Conservation (phyloP, 2,888 invertebrate genomes). For the Hirtodrosophila trivittata region DNA sequence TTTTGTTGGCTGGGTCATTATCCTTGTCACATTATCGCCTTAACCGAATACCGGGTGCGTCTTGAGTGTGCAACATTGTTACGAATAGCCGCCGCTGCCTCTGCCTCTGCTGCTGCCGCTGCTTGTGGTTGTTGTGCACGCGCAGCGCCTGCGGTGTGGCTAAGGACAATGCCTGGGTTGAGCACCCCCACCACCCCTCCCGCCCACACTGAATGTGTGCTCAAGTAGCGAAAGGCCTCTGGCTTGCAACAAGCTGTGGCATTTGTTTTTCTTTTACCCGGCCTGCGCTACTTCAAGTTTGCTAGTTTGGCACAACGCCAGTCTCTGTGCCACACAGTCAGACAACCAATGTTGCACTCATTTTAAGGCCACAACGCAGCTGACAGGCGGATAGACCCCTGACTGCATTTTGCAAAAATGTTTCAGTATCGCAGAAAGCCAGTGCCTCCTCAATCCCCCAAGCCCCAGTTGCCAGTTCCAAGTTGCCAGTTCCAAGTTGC, state of each 20-base stretch:
- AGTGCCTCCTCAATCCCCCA: slow-evolving; percentile 7
- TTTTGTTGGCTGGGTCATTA: slow-evolving; percentile 59
- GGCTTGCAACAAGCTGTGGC: slow-evolving; percentile 54
- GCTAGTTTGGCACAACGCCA: slow-evolving; percentile 70
- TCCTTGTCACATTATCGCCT: slow-evolving; percentile 80
- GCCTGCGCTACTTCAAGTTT: slow-evolving; percentile 55
- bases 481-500: slow-evolving; percentile 9
- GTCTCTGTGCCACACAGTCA: slow-evolving; percentile 52
- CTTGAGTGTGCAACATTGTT: slow-evolving; percentile 76
- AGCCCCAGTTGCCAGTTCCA: slow-evolving; percentile 7
- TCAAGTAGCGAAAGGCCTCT: slow-evolving; percentile 75
- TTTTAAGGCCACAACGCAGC: slow-evolving; percentile 75
- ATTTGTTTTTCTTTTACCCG: slow-evolving; percentile 19
- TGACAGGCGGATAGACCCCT: slow-evolving; percentile 34
- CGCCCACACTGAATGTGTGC: slow-evolving; percentile 53
- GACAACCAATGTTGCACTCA: slow-evolving; percentile 73
- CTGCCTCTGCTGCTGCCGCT: slow-evolving; percentile 31
- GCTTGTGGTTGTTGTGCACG: slow-evolving; percentile 67
- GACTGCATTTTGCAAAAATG: slow-evolving; percentile 73
- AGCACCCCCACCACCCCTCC: slow-evolving; percentile 15
- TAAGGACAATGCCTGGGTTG: slow-evolving; percentile 57
- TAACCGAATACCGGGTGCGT: slow-evolving; percentile 68
- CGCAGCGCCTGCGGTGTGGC: slow-evolving; percentile 64
- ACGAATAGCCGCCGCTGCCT: slow-evolving; percentile 56
- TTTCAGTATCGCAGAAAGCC: slow-evolving; percentile 28